Percentiles rank a stretch among this genome's conserved stretches.
phyloP scores from a whole-genome alignment of 2,888 invertebrate genomes.

The Lagria hirta region DNA sequence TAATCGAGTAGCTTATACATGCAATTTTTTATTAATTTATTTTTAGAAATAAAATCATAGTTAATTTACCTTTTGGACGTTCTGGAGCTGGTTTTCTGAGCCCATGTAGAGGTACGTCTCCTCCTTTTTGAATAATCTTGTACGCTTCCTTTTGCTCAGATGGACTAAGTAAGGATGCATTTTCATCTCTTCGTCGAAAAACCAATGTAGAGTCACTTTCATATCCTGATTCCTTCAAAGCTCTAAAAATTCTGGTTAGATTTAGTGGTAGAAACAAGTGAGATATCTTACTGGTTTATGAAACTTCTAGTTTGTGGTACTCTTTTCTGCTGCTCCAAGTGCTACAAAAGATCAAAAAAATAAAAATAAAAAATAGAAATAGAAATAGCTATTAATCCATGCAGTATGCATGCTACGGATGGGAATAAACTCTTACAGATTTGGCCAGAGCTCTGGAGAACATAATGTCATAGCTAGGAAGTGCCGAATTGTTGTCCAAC shows the following conservation, averaged over 20 bases:
- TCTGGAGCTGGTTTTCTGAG: constrained; percentile 89
- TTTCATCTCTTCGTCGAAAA: constrained; percentile 74
- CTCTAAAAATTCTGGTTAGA: constrained; percentile 56
- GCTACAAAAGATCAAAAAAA: constrained; percentile 56
- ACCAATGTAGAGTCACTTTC: constrained; percentile 89
- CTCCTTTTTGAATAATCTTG: constrained; percentile 87
- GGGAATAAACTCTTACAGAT: too few species aligned
- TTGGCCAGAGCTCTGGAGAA: constrained; percentile 69
- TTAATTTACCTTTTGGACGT: constrained; percentile 69
- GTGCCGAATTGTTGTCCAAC: constrained; percentile 75
- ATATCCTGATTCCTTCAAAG: constrained; percentile 86
- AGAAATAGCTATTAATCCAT: too few species aligned
- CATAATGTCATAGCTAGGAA: constrained; percentile 67
- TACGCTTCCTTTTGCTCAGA: constrained; percentile 84
- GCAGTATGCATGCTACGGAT: constrained; percentile 17
- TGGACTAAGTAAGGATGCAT: constrained; percentile 70
- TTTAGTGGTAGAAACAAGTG: background rate
- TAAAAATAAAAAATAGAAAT: constrained; percentile 11
- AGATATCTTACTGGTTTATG: constrained; percentile 72
- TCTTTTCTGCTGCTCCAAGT: constrained; percentile 70
- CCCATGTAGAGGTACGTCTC: constrained; percentile 91
- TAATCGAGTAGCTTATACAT: constrained; percentile 8
- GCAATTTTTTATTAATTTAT: constrained; percentile 15
- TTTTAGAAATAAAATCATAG: constrained; percentile 2
- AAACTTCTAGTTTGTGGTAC: constrained; percentile 72